phyloP scores from a whole-genome alignment of 1,140 invertebrate species.

The Paralvinella palmiformis region DNA sequence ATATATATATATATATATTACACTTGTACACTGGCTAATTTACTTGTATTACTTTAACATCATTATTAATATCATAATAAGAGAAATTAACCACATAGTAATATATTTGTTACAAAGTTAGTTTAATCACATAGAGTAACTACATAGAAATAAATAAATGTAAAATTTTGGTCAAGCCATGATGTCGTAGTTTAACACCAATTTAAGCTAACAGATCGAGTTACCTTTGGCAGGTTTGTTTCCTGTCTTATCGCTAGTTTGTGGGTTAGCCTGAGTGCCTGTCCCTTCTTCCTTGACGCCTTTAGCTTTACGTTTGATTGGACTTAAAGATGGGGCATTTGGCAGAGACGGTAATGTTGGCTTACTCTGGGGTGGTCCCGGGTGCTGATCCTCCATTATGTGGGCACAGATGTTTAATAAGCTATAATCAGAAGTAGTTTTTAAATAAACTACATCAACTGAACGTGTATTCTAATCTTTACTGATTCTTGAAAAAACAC shows the following conservation, averaged over 20 bases:
- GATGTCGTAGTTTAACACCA: no score
- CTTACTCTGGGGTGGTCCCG: slow-evolving; percentile 55
- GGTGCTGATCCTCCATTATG: slow-evolving; percentile 65
- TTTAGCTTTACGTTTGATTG: slow-evolving; percentile 51
- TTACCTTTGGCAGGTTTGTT: slow-evolving; percentile 4
- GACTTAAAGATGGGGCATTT: slow-evolving; percentile 49
- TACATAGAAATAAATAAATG: no score
- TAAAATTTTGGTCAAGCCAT: no score
- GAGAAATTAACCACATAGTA: no score
- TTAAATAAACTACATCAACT: slow-evolving; percentile 1
- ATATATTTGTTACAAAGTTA: no score
- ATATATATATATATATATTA: no score
- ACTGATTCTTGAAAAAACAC: no score
- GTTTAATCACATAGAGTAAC: no score
- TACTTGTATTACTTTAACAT: no score
- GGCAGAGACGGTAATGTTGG: slow-evolving; percentile 50
- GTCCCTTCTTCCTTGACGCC: slow-evolving; percentile 26
- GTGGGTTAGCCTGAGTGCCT: not conserved
- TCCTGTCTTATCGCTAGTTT: not conserved
- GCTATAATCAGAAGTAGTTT: slow-evolving; percentile 33
- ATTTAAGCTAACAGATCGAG: not conserved
- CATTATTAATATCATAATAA: no score
- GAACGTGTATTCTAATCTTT: no score
- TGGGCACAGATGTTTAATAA: slow-evolving; percentile 69
- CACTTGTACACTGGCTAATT: no score